Percentiles rank a stretch among this genome's conserved stretches.
These are phyloP conservation scores for Pyrrhosoma nymphula DNA, from an alignment of 2,888 invertebrate genomes.

Conservation along the genomic window DNA sequence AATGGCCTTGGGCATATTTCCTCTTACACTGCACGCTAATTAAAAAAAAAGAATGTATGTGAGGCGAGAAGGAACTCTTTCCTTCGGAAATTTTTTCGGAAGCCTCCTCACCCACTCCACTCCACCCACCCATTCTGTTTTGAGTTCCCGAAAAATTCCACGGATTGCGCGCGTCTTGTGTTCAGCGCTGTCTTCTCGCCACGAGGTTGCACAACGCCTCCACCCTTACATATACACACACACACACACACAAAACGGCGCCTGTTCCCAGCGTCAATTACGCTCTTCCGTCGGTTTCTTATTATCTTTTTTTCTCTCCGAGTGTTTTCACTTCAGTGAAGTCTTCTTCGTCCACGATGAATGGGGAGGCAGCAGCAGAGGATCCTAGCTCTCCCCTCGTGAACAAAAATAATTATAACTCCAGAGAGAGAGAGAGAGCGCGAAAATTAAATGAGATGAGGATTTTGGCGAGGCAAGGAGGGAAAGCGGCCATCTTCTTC, in stretches of 20 bases:
- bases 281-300: constrained; percentile 6
- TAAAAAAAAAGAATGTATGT: background rate
- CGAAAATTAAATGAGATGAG: no score
- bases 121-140: background rate
- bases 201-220: background rate
- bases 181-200: background rate
- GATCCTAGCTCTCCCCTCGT: background rate
- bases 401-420: background rate
- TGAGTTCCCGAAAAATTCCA: background rate
- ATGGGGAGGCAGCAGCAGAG: background rate
- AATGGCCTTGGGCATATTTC: background rate
- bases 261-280: background rate
- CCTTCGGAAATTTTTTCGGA: background rate
- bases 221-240: no score
- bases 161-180: background rate
- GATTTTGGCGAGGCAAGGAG: constrained; percentile 29
- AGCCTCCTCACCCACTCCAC: background rate
- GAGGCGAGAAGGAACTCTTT: background rate
- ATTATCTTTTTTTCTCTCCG: background rate
- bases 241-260: background rate
- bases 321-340: background rate
- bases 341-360: background rate
- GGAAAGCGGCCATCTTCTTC: constrained; percentile 43
- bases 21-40: background rate
- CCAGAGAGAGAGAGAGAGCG: background rate